Evolutionary conservation across 2,888 invertebrate species (phyloP).

Genomic region (Macrophya alboannulata): DNA sequence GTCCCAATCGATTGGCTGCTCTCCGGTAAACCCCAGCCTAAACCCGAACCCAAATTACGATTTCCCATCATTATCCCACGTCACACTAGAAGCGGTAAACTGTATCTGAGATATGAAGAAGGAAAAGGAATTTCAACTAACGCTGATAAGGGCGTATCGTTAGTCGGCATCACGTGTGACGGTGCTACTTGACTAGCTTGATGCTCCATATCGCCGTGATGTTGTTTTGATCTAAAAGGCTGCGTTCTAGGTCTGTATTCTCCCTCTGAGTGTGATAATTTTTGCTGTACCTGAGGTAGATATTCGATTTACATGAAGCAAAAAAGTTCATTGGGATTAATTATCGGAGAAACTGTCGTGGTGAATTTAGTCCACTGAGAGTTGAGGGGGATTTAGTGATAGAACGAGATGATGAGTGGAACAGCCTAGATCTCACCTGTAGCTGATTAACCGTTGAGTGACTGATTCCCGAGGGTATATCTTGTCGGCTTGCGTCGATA

Average conservation of each 20-base stretch:
- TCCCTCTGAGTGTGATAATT: slow-evolving; percentile 62
- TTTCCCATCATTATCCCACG: slow-evolving; percentile 40
- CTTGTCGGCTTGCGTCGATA: slow-evolving; percentile 58
- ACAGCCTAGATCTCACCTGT: slow-evolving; percentile 62
- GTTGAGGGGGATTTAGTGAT: neutral
- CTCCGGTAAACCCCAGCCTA: slow-evolving; percentile 83
- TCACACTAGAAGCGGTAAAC: neutral
- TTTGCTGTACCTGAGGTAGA: slow-evolving; percentile 63
- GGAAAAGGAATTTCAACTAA: slow-evolving; percentile 64
- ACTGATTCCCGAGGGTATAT: slow-evolving; percentile 67
- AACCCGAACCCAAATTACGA: slow-evolving; percentile 41
- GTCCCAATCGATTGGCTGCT: slow-evolving; percentile 85
- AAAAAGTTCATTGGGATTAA: slow-evolving; percentile 21
- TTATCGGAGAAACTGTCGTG: slow-evolving; percentile 8
- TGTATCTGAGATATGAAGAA: neutral
- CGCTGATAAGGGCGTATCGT: slow-evolving; percentile 75
- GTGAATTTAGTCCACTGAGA: neutral
- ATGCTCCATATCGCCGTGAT: slow-evolving; percentile 68
- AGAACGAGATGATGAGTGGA: slow-evolving; percentile 19
- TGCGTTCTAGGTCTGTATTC: slow-evolving; percentile 70
- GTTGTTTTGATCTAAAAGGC: slow-evolving; percentile 66
- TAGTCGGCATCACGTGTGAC: slow-evolving; percentile 58
- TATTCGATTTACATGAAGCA: slow-evolving; percentile 38
- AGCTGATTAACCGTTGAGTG: slow-evolving; percentile 69
- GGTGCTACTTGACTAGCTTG: slow-evolving; percentile 62